Percentiles rank a stretch among this genome's conserved stretches.
phyloP scores from a whole-genome alignment of 2,888 invertebrate species.

The Pristionchus entomophagus region DNA sequence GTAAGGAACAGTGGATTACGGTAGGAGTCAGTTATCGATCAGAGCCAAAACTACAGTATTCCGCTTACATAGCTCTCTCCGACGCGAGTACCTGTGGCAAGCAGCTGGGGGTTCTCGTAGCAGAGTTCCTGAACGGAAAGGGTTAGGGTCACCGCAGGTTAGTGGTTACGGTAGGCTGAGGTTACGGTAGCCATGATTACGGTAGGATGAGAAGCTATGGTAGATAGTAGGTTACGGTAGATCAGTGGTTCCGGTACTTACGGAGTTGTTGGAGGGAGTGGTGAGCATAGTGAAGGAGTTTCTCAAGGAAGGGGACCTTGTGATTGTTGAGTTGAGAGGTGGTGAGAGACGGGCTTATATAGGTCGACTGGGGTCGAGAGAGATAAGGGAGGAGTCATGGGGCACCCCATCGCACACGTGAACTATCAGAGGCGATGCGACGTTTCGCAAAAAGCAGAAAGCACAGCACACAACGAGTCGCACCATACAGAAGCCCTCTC shows the following conservation, averaged over 20 bases:
- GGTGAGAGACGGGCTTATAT: background rate
- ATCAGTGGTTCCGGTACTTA: background rate
- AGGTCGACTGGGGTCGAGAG: too few species aligned
- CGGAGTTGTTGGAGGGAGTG: background rate
- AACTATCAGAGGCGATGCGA: too few species aligned
- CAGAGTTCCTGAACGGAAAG: conserved; percentile 3
- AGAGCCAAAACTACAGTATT: background rate
- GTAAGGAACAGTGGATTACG: too few species aligned
- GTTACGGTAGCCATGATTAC: background rate
- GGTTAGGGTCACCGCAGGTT: too few species aligned
- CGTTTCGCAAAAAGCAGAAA: conserved; percentile 31
- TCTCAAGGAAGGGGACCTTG: background rate
- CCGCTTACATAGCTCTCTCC: conserved; percentile 33
- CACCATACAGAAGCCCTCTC: background rate
- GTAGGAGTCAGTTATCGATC: background rate
- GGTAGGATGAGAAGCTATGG: too few species aligned
- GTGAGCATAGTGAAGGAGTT: background rate
- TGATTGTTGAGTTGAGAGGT: background rate
- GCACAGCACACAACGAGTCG: background rate
- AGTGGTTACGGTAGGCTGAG: background rate
- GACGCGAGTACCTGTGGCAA: background rate
- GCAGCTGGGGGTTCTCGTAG: conserved; percentile 22
- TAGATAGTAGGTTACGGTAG: background rate
- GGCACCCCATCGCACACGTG: background rate
- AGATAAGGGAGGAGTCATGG: background rate